Percentiles rank a stretch among this genome's conserved stretches.
phyloP scores from a whole-genome alignment of 2,113 vertebrate genomes.

The Poeciliopsis prolifica region DNA sequence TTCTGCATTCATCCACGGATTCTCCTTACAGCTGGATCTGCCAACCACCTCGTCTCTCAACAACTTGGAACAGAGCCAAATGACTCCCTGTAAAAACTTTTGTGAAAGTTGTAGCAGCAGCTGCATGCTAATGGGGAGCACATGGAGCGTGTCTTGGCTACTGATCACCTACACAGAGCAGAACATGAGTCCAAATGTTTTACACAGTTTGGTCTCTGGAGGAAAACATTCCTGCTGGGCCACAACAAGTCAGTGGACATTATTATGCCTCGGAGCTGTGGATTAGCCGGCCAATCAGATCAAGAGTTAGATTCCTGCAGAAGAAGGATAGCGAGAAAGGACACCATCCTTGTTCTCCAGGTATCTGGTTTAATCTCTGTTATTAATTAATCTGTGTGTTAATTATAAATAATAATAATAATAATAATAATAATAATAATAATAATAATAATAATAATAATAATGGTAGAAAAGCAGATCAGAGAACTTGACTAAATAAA shows the following conservation, averaged over 20 bases:
- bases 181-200: slow-evolving; percentile 43
- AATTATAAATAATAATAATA: slow-evolving; percentile 70
- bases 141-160: slow-evolving; percentile 63
- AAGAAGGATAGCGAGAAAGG: slow-evolving; percentile 27
- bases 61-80: slow-evolving; percentile 56
- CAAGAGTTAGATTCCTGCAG: slow-evolving; percentile 13
- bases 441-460: slow-evolving; percentile 50
- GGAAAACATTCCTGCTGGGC: not conserved
- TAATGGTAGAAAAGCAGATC: slow-evolving; percentile 77
- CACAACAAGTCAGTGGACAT: slow-evolving; percentile 37
- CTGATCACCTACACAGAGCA: slow-evolving; percentile 51
- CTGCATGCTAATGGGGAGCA: slow-evolving; percentile 72
- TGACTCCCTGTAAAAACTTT: slow-evolving; percentile 72
- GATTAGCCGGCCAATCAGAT: slow-evolving; percentile 58
- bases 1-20: slow-evolving; percentile 36
- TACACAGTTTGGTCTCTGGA: slow-evolving; percentile 8
- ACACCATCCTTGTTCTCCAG: slow-evolving; percentile 63
- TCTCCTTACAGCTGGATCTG: slow-evolving; percentile 50
- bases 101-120: slow-evolving; percentile 64
- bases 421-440: slow-evolving; percentile 24
- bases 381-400: slow-evolving; percentile 53
- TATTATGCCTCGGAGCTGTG: slow-evolving; percentile 40
- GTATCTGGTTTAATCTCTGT: slow-evolving; percentile 41
- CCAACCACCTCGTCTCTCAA: slow-evolving; percentile 41
- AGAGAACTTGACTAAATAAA: slow-evolving; percentile 75